Evolutionary conservation across 2,888 invertebrate genomes (phyloP).

Genomic region (Dolomedes plantarius): DNA sequence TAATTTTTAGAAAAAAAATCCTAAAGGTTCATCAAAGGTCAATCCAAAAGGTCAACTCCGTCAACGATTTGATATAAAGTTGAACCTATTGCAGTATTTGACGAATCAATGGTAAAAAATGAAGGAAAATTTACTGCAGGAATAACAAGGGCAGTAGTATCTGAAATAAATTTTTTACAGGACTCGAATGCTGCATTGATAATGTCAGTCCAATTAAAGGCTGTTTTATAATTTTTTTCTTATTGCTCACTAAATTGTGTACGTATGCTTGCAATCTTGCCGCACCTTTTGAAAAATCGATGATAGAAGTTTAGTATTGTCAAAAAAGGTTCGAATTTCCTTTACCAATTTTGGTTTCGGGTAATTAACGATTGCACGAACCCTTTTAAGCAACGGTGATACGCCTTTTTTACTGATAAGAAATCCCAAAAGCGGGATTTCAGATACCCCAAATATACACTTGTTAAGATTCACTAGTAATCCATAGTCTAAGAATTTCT

Average conservation of each 20-base stretch:
- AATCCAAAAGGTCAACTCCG: no score
- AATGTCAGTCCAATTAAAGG: not conserved
- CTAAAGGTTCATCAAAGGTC: no score
- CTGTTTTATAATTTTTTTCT: not conserved
- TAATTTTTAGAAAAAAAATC: no score
- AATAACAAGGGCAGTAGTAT: not conserved
- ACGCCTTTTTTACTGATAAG: not conserved
- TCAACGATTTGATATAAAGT: no score
- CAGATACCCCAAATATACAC: not conserved
- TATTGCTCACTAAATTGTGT: not conserved
- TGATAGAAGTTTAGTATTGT: not conserved
- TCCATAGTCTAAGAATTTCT: not conserved
- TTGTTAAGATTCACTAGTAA: not conserved
- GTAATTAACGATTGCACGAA: not conserved
- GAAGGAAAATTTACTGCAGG: not conserved
- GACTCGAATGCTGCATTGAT: not conserved
- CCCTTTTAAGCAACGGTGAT: not conserved
- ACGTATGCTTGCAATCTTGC: not conserved
- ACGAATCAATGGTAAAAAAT: not conserved
- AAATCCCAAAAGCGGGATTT: not conserved
- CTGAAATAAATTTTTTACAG: not conserved
- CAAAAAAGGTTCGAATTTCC: not conserved
- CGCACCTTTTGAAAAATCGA: not conserved
- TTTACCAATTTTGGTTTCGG: not conserved
- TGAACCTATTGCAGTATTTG: not conserved